Evolutionary conservation across 2,113 vertebrate genomes (phyloP).

Genomic region (Eptesicus fuscus): DNA sequence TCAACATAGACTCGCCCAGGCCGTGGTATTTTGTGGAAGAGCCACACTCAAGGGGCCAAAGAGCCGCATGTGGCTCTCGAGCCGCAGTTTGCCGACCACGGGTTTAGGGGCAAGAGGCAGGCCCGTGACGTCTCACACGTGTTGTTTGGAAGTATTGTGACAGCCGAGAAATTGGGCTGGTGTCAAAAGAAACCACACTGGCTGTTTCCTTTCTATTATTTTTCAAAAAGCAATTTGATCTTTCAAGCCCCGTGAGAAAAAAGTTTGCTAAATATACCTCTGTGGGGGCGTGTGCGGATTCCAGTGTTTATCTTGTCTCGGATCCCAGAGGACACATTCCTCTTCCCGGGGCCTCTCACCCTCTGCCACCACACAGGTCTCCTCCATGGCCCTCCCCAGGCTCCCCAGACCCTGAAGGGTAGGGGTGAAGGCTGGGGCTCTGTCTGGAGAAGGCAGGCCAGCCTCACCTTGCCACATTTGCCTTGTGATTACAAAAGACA

Average conservation of each 20-base stretch:
- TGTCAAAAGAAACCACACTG: constrained; percentile 65
- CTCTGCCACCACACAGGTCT: neutral
- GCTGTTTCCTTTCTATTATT: constrained; percentile 70
- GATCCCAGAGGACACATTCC: neutral
- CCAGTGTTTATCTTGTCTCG: constrained; percentile 62
- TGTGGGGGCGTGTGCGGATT: constrained; percentile 66
- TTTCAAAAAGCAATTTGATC: constrained; percentile 73
- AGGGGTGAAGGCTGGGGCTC: neutral
- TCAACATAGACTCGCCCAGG: no score
- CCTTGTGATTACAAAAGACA: neutral
- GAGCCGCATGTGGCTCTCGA: no score
- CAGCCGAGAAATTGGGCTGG: constrained; percentile 65
- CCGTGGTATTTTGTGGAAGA: no score
- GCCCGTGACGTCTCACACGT: neutral
- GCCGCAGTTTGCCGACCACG: no score
- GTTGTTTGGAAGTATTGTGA: constrained; percentile 69
- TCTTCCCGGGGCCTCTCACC: neutral
- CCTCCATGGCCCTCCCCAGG: neutral
- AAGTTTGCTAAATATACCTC: constrained; percentile 71
- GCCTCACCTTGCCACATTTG: neutral
- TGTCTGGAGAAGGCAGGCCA: neutral
- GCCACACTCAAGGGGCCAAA: no score
- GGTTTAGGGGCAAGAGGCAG: constrained; percentile 51
- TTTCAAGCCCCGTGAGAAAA: constrained; percentile 67
- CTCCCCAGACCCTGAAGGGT: neutral